Percentiles rank a stretch among this genome's conserved stretches.
phyloP scores from a whole-genome alignment of 2,113 vertebrate genomes.

The Pollachius pollachius region DNA sequence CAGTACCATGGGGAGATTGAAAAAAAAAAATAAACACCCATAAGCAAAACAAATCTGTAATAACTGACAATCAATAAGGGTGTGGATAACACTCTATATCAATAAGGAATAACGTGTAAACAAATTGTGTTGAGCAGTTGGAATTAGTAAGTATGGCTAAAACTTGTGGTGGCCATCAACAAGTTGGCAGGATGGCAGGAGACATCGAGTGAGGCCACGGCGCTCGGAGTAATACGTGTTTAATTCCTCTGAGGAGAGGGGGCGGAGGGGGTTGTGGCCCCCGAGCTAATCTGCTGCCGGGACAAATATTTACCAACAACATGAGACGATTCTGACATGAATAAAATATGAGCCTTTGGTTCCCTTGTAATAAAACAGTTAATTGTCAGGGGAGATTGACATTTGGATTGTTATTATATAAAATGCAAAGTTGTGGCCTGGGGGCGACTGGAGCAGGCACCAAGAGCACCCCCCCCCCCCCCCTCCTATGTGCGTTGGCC shows the following conservation, averaged over 20 bases:
- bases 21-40: not conserved
- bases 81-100: too few species aligned
- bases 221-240: conserved; percentile 57
- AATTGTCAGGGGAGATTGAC: conserved; percentile 77
- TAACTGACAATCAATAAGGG: not conserved
- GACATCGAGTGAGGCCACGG: not conserved
- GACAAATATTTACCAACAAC: conserved; percentile 81
- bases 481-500: conserved; percentile 28
- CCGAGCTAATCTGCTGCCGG: conserved; percentile 70
- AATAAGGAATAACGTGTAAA: too few species aligned
- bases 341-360: conserved; percentile 74
- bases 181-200: too few species aligned
- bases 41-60: conserved; percentile 1
- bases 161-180: too few species aligned
- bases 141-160: too few species aligned
- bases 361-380: conserved; percentile 77
- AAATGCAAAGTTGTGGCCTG: conserved; percentile 71
- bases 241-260: conserved; percentile 38
- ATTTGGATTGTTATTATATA: conserved; percentile 79
- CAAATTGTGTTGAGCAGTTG: too few species aligned
- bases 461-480: conserved; percentile 35
- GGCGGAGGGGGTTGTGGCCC: conserved; percentile 31
- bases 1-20: conserved; percentile 10
- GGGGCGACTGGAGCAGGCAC: conserved; percentile 51
- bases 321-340: conserved; percentile 63